A percentile compares a stretch with the other conserved stretches of the same genome.
Conservation (phyloP, 2,888 invertebrate species). For the Drosophila birchii region DNA sequence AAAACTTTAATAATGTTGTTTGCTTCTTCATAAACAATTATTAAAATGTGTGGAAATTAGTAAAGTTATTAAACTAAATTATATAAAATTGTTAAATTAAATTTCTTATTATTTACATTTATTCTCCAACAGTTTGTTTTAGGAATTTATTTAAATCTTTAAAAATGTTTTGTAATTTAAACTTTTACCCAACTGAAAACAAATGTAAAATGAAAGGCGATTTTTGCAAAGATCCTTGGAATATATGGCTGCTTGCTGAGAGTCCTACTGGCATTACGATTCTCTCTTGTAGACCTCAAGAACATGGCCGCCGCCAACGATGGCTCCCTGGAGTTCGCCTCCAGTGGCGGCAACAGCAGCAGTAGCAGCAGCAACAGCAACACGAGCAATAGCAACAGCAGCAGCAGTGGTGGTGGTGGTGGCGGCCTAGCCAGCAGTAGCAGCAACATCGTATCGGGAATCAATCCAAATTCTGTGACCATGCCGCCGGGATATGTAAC, state of each 20-base stretch:
- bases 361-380: conserved; percentile 43
- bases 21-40: background rate
- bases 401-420: conserved; percentile 19
- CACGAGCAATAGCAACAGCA: conserved; percentile 50
- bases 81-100: background rate
- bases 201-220: conserved; percentile 3
- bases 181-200: background rate
- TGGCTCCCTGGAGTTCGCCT: conserved; percentile 80
- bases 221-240: conserved; percentile 28
- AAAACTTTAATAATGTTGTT: background rate
- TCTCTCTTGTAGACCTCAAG: conserved; percentile 82
- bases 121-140: background rate
- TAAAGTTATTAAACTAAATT: background rate
- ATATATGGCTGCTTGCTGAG: conserved; percentile 22
- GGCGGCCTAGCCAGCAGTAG: conserved; percentile 31
- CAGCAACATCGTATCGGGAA: conserved; percentile 18
- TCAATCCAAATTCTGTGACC: conserved; percentile 17
- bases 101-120: no score
- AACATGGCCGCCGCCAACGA: conserved; percentile 84
- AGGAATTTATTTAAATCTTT: background rate
- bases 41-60: background rate
- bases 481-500: conserved; percentile 33
- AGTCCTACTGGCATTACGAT: conserved; percentile 39
- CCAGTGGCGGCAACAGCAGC: conserved; percentile 58
- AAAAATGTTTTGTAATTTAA: background rate